Evolutionary conservation across 2,797 vertebrate genomes (phyloP), one percentile per base, ranked within the genome.

Genomic region (Amblyopsis hoosieri): DNA sequence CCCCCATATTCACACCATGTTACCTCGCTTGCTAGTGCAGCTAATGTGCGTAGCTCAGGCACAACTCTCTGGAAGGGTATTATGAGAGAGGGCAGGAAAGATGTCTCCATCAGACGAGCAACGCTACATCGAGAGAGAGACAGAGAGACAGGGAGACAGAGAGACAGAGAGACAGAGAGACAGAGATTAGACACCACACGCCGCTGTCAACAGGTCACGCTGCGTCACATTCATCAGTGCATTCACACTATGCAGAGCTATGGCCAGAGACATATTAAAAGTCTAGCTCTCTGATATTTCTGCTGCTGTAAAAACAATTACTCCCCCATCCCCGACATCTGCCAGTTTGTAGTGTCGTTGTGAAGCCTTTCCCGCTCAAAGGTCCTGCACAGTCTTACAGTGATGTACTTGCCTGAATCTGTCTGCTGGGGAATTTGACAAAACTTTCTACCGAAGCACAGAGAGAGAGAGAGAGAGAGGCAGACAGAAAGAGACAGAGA

Each of bases 171-270:
- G 60, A 65, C 46, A 57, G 31, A 1, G 71, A 82, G 76, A 85
- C 85, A 85, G 80, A 85, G 83, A 71, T 80, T 85, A 83, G 67
- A 60, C 67, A 62, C 75, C 74, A 82, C 71, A 63, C 73, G 59
- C 72, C 60, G 75, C 73, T 76, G 79, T 71, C 79, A 76, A 72
- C 71, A 74, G 77, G 81, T 72, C 69, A 77, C 45, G 62, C 69
- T 66, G 75, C 74, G 76, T 69, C 66, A 73, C 71, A 56, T 75
- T 74, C 67, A 75, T 73, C 19, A 23, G 19, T 23, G 19, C 19
- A 23, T 23, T 23, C 19, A 23, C 19, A 23, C 19, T 23, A 75
- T 76, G 69, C 64, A 62, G 68, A 78, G 78, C 72, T 57, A 78
- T 67, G 52, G 78, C 75, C 73, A 62, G 71, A 57, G 46, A 56